Base-by-base conservation (phyloP, 2,888 invertebrate genomes). In the Podabrus alpinus region DNA sequence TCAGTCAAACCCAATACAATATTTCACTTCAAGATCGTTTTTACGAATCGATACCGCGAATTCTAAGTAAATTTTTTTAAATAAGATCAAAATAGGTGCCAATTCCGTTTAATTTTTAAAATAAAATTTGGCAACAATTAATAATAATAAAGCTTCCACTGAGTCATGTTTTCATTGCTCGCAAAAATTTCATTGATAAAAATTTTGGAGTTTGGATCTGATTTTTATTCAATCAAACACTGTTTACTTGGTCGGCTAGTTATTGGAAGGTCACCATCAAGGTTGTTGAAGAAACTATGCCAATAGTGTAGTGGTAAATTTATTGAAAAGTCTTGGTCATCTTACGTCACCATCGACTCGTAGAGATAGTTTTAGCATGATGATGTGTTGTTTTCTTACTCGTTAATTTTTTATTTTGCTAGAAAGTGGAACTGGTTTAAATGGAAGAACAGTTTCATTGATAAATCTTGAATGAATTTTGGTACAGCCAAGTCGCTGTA, bases 261-360 rank as follows among this genome's bases (percentile, higher is more conserved):
- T 15, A 68, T 72, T 45, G 62, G 66, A 73, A 73, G 73, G 73
- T 69, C 69, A 73, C 64, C 69, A 21, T 69, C 73, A 73, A 73
- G 73, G 73, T 66, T 66, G 69, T 66, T 25, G 59, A 62, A 66
- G 72, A 68, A 64, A 69, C 24, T 72, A 68, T 68, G 72, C 72
- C 67, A 72, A 72, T 62, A 71, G 60, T 67, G 59, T 66, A 25
- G 72, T 72, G 24, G 72, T 71, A 25, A 59, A 60, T 72, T 62
- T 72, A 68, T 68, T 15, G 62, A 72, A 68, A 72, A 72, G n/a
- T 73, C 73, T 73, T 69, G 66, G 68, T 68, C 73, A 73, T 73
- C 61, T 73, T 73, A 60, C 73, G 69, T 73, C 73, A 73, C 19
- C 69, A 69, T 69, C 68, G 45, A 29, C 68, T 21, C 61, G 61